phyloP scores from a whole-genome alignment of 2,888 invertebrate genomes.

The Lochmaea crataegi region DNA sequence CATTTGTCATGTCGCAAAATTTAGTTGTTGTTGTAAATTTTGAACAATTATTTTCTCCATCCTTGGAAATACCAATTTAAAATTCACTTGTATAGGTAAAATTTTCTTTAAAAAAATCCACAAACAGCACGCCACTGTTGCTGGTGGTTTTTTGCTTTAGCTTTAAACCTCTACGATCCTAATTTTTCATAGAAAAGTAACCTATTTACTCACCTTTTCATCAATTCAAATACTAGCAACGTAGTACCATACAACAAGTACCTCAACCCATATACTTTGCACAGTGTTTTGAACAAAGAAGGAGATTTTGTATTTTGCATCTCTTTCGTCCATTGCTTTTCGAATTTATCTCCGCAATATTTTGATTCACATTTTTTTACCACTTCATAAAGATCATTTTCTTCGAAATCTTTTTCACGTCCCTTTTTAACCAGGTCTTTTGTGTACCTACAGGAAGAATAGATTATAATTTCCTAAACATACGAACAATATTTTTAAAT shows the following conservation, averaged over 20 bases:
- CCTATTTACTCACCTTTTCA: constrained; percentile 50
- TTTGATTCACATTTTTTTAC: constrained; percentile 47
- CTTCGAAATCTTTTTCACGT: constrained; percentile 72
- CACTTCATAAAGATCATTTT: constrained; percentile 70
- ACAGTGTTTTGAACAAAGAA: constrained; percentile 45
- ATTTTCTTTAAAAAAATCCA: too few relatives aligned
- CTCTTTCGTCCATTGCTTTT: constrained; percentile 43
- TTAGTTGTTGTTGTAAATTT: too few relatives aligned
- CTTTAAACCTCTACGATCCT: too few relatives aligned
- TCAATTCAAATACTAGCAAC: constrained; percentile 47
- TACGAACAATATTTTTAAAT: too few relatives aligned
- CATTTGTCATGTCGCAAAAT: too few relatives aligned
- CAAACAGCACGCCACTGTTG: too few relatives aligned
- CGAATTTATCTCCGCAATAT: constrained; percentile 49
- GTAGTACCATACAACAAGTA: constrained; percentile 49
- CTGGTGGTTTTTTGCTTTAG: too few relatives aligned
- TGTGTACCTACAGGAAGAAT: constrained; percentile 41
- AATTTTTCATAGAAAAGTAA: too few relatives aligned
- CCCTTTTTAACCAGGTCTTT: constrained; percentile 69
- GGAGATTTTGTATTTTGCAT: constrained; percentile 26
- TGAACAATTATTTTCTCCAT: too few relatives aligned
- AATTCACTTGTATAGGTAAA: too few relatives aligned
- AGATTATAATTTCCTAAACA: too few relatives aligned
- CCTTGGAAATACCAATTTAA: too few relatives aligned
- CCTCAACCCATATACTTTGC: constrained; percentile 46